These are phyloP conservation scores for Archips crataeganus DNA, from an alignment of 2,888 invertebrate genomes.

Conservation along the genomic window DNA sequence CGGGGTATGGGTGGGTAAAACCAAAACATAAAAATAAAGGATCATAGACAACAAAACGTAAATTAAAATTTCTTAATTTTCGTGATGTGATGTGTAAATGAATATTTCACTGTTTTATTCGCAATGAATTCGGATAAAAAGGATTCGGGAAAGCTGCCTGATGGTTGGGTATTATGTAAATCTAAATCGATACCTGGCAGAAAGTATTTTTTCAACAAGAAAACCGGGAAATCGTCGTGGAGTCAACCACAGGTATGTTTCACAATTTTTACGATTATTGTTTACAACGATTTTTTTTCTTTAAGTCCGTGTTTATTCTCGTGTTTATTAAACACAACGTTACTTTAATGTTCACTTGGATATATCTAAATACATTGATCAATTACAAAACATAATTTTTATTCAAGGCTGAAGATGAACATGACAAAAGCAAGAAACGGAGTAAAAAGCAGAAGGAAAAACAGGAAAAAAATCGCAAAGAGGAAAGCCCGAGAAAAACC, in stretches of 20 bases:
- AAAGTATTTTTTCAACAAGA: conserved; percentile 79
- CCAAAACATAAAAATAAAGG: conserved; percentile 51
- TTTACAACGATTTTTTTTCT: conserved; percentile 33
- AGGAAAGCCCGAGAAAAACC: conserved; percentile 59
- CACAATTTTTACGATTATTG: conserved; percentile 52
- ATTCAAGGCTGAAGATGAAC: conserved; percentile 66
- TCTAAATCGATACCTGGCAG: conserved; percentile 78
- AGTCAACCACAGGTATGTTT: conserved; percentile 76
- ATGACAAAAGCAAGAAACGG: conserved; percentile 54
- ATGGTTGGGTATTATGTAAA: conserved; percentile 76
- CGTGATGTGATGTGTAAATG: conserved; percentile 56
- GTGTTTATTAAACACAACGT: neutral
- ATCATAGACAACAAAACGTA: conserved; percentile 51
- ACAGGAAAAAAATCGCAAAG: conserved; percentile 59
- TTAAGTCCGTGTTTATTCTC: neutral
- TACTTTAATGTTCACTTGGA: neutral
- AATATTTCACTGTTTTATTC: conserved; percentile 51
- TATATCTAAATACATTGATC: conserved; percentile 37
- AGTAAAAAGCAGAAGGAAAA: conserved; percentile 59
- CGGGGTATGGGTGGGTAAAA: conserved; percentile 9
- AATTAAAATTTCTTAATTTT: conserved; percentile 60
- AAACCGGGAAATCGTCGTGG: conserved; percentile 81
- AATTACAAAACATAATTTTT: conserved; percentile 46
- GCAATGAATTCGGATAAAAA: conserved; percentile 72
- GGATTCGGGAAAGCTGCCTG: conserved; percentile 73